Evolutionary conservation across 2,797 vertebrate genomes (phyloP).

Genomic region (Micrastur ruficollis): DNA sequence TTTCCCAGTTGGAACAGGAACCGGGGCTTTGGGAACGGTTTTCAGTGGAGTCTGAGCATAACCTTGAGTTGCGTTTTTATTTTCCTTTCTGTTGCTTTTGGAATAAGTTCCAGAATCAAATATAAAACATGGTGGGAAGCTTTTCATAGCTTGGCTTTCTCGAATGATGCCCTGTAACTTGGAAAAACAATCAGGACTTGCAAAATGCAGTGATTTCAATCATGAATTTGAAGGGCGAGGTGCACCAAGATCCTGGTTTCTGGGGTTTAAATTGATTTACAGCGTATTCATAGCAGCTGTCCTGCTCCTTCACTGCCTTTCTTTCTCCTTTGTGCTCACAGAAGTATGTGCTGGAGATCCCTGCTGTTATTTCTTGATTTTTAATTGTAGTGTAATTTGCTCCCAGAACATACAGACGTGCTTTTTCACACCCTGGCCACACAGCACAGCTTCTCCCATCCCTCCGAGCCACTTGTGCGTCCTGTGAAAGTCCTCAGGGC

Average conservation of each 20-base stretch:
- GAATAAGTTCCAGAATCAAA: neutral
- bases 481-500: neutral
- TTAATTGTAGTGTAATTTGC: neutral
- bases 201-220: neutral
- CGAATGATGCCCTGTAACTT: neutral
- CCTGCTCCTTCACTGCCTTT: neutral
- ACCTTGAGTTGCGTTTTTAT: neutral
- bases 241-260: neutral
- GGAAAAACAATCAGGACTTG: neutral
- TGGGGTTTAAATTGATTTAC: neutral
- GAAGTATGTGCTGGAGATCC: neutral
- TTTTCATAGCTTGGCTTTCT: neutral
- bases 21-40: neutral
- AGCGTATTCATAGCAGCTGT: neutral
- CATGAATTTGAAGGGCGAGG: neutral
- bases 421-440: too few species aligned
- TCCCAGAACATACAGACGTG: neutral
- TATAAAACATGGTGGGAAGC: neutral
- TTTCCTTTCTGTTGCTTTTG: neutral
- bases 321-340: neutral
- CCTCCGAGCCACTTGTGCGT: neutral
- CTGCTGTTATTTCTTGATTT: neutral
- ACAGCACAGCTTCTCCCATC: fast-evolving
- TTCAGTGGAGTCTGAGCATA: neutral
- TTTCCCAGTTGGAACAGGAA: neutral